phyloP scores from a whole-genome alignment of 2,113 vertebrate genomes.

The Zosterops japonicus region DNA sequence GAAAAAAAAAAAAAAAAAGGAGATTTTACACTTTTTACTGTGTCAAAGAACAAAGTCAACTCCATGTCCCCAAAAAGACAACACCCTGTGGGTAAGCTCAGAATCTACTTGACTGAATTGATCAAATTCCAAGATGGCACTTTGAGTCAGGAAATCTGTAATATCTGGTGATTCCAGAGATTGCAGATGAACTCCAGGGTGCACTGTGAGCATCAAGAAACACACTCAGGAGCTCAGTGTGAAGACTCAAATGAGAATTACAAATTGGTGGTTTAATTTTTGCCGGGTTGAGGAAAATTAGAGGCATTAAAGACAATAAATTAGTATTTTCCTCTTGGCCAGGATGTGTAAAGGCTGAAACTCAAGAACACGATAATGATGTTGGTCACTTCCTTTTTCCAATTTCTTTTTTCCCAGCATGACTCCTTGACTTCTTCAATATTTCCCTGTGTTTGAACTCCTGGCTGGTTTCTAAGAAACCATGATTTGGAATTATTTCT shows the following conservation, averaged over 20 bases:
- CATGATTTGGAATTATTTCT: not conserved
- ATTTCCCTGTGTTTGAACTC: not conserved
- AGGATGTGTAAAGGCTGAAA: not conserved
- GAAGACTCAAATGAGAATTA: not conserved
- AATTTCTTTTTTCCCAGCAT: not conserved
- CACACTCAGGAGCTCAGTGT: not conserved
- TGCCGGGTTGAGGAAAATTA: not conserved
- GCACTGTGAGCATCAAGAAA: not conserved
- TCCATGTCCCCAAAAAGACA: not conserved
- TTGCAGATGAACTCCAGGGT: not conserved
- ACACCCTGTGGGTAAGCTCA: not conserved
- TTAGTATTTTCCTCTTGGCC: not conserved
- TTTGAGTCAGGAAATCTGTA: not conserved
- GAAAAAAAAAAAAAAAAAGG: not conserved
- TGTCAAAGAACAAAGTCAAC: not conserved
- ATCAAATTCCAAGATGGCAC: not conserved
- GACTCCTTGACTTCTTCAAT: not conserved
- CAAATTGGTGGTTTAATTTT: not conserved
- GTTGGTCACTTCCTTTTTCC: not conserved
- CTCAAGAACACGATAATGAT: not conserved
- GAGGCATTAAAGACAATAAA: not conserved
- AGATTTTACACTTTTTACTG: not conserved
- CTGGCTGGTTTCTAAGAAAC: not conserved
- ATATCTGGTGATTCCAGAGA: not conserved
- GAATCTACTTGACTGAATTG: not conserved